Evolutionary conservation across 23 tunicate species (phyloP), one percentile per base, ranked within the genome.

Genomic region (Aplidium turbinatum): DNA sequence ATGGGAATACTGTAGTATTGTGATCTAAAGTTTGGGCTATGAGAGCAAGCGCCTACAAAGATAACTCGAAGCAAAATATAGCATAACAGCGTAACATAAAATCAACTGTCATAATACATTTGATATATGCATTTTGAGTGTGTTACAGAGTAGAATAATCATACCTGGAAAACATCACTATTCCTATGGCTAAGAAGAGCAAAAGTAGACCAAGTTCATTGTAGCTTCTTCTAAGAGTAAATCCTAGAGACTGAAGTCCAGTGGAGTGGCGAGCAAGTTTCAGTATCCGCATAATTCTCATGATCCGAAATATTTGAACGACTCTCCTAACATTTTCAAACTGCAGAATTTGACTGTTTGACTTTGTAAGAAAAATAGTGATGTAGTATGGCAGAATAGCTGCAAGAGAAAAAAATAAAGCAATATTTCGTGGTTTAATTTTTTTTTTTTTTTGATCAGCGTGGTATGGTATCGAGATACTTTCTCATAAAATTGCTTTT

Each of bases 251-350:
- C 54, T 94, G 99, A 4, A 94, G 72, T 0, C 99, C 99, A n/a
- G 99, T 94, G 0, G 99, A 94, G 57, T 94, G 99, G n/a, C 99
- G 64, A 16, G 99, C 99, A 22, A 94, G 73, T 58, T 94, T 94
- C 60, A 94, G 47, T 20, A 94, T 94, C 78, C 99, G 64, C 93
- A 94, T 86, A 16, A 94, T 94, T 72, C 99, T 54, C 99, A 94
- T 94, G 60, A 94, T 94, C 32, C 99, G 85, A 67, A 94, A 94
- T 33, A 94, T 94, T 57, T 94, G 99, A 21, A 94, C 92, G 3
- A 94, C 73, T 47, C 99, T 56, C 0, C 99, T 83, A 13, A 94
- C 99, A 57, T 94, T 94, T 78, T 87, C 87, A 57, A 94, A 94
- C 53, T 94, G 89, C 70, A 94, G 75, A 50, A 94, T 81, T 42